Conservation (phyloP, 2,113 vertebrate species). For the Anthoscopus minutus region DNA sequence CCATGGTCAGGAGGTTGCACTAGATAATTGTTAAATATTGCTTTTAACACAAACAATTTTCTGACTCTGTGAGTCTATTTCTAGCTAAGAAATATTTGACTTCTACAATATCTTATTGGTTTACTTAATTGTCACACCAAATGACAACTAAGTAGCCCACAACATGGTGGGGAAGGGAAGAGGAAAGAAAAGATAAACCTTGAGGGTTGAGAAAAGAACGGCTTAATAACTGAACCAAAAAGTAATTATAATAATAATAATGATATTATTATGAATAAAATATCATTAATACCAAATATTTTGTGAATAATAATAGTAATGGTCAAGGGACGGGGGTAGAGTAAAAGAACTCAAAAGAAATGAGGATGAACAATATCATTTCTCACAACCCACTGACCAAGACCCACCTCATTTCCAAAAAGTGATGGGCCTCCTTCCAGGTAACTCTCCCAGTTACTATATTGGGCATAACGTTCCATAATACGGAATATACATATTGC, state of each 20-base stretch:
- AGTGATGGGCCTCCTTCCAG: no score
- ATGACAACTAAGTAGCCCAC: not conserved
- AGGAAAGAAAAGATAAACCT: not conserved
- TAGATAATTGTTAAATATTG: not conserved
- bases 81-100: not conserved
- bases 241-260: no score
- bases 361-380: not conserved
- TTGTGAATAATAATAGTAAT: not conserved
- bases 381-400: not conserved
- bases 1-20: fast-evolving
- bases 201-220: not conserved
- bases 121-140: not conserved
- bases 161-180: not conserved
- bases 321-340: not conserved
- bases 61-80: not conserved
- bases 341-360: not conserved
- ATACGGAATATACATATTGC: not conserved
- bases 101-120: not conserved
- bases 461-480: not conserved
- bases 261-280: not conserved
- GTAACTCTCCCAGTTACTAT: not conserved
- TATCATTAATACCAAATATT: not conserved
- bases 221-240: not conserved
- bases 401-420: not conserved
- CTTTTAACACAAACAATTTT: not conserved